These are phyloP conservation scores for Bergia puertoricense DNA, from an alignment of 92 coral and sea anemone genomes.

Conservation along the genomic window DNA sequence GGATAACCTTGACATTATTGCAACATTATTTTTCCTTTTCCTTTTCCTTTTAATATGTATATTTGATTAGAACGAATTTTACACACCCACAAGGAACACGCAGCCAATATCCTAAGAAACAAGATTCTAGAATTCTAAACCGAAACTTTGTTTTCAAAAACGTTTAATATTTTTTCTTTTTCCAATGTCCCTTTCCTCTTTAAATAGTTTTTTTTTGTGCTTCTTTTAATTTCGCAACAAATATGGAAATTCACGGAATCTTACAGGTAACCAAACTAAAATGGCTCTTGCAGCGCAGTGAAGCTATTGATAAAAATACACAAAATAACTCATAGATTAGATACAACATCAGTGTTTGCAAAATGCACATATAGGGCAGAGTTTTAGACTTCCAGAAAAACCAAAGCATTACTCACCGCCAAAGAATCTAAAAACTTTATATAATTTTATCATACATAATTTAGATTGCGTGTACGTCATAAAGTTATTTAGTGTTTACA, in stretches of 20 bases:
- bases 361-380: not conserved
- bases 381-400: no score
- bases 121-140: conserved; percentile 2
- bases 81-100: conserved; percentile 26
- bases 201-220: not conserved
- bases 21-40: not conserved
- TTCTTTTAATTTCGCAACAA: not conserved
- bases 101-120: conserved; percentile 12
- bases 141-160: not conserved
- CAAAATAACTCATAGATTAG: not conserved
- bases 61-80: conserved; percentile 5
- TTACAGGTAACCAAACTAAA: not conserved
- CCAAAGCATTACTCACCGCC: not conserved
- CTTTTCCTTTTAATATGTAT: not conserved
- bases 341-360: not conserved
- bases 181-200: not conserved
- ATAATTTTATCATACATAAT: not conserved
- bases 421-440: not conserved
- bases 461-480: not conserved
- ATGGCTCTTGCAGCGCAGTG: not conserved
- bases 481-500: not conserved
- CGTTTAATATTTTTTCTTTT: not conserved
- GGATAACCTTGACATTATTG: not conserved
- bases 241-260: not conserved
- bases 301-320: not conserved